Percentiles rank a stretch among this genome's conserved stretches.
phyloP scores from a whole-genome alignment of 2,888 invertebrate species.

The Lacanobia wlatinum region DNA sequence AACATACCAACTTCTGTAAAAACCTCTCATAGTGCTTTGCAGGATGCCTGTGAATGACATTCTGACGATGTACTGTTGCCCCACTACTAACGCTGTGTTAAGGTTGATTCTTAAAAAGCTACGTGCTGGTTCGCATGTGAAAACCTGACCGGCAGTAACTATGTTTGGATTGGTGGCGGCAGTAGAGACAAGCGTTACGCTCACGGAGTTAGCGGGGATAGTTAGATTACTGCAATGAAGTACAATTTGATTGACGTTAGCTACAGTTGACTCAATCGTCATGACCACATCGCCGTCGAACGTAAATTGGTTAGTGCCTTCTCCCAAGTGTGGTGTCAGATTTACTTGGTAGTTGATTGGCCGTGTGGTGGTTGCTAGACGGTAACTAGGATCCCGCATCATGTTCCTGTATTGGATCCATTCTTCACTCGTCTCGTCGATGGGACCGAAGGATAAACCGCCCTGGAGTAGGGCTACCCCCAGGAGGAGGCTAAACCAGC shows the following conservation, averaged over 20 bases:
- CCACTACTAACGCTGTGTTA: constrained; percentile 55
- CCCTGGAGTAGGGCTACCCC: constrained; percentile 79
- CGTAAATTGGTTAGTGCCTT: constrained; percentile 71
- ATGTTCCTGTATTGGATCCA: constrained; percentile 77
- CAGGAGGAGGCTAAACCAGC: constrained; percentile 78
- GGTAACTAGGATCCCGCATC: constrained; percentile 79
- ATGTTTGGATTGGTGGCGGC: constrained; percentile 56
- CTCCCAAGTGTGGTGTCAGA: constrained; percentile 86
- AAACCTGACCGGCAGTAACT: constrained; percentile 64
- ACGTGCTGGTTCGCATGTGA: constrained; percentile 74
- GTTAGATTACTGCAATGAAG: constrained; percentile 84
- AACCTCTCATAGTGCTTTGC: constrained; percentile 94
- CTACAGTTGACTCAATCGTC: constrained; percentile 65
- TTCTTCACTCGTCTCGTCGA: constrained; percentile 80
- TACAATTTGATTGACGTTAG: constrained; percentile 75
- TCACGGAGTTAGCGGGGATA: constrained; percentile 79
- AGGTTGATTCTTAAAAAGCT: constrained; percentile 79
- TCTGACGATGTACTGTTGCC: constrained; percentile 90
- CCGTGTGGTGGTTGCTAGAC: constrained; percentile 85
- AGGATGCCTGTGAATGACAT: constrained; percentile 93
- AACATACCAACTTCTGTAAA: constrained; percentile 88
- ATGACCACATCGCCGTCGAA: constrained; percentile 87
- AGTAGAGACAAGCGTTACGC: constrained; percentile 64
- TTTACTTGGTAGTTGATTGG: constrained; percentile 90
- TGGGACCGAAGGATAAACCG: constrained; percentile 75